These are phyloP conservation scores for Cydia amplana DNA, from an alignment of 1,140 invertebrate species.

Conservation along the genomic window DNA sequence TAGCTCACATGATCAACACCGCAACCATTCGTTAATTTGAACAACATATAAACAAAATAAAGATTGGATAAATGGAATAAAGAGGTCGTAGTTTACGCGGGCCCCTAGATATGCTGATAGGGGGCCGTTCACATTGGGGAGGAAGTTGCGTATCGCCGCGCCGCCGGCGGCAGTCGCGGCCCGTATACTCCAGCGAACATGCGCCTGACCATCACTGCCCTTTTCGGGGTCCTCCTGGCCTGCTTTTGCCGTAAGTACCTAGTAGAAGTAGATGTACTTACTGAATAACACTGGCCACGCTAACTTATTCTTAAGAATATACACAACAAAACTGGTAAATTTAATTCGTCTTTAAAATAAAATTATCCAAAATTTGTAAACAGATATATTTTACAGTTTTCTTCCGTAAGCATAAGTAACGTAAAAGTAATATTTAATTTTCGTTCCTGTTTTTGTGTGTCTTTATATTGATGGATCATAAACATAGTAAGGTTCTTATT, in stretches of 20 bases:
- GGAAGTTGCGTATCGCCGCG: slow-evolving; percentile 18
- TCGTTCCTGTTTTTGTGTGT: no score
- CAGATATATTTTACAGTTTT: no score
- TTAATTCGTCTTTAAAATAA: neutral
- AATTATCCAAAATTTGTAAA: no score
- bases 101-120: slow-evolving; percentile 12
- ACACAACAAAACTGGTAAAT: neutral
- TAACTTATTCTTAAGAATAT: neutral
- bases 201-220: neutral
- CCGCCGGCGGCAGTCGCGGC: slow-evolving; percentile 13
- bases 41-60: neutral
- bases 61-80: slow-evolving; percentile 17
- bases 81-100: slow-evolving; percentile 48
- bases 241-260: slow-evolving; percentile 20
- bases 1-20: no score
- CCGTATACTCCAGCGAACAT: slow-evolving; percentile 17
- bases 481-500: no score
- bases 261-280: neutral
- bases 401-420: no score
- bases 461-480: no score
- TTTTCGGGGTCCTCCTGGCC: slow-evolving; percentile 1
- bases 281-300: neutral
- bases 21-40: no score
- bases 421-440: no score
- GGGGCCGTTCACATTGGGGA: slow-evolving; percentile 17